phyloP scores from a whole-genome alignment of 2,113 vertebrate species.

The Pelecanus crispus region DNA sequence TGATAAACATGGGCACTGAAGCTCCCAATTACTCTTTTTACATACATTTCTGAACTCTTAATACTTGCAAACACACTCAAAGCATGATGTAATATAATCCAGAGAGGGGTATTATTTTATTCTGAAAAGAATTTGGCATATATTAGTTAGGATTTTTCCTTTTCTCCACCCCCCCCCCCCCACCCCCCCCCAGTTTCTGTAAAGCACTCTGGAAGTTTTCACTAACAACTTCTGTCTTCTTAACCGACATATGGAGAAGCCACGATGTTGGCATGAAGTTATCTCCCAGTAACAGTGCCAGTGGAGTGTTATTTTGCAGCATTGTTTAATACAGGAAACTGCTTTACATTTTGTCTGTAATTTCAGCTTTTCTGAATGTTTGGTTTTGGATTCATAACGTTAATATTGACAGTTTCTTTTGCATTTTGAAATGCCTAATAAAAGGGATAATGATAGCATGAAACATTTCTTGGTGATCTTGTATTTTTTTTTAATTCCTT shows the following conservation, averaged over 20 bases:
- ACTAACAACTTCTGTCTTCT: conserved; percentile 22
- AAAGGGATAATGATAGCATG: not conserved
- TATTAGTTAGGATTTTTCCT: not conserved
- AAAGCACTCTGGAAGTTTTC: conserved; percentile 44
- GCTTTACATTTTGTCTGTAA: conserved; percentile 31
- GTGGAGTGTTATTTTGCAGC: not conserved
- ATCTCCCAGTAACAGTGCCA: not conserved
- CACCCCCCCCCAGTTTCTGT: not conserved
- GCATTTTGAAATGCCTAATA: not conserved
- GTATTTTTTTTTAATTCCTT: not conserved
- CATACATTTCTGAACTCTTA: not conserved
- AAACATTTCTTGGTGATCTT: not conserved
- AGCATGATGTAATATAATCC: not conserved
- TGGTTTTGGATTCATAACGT: not conserved
- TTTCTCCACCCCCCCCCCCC: no score
- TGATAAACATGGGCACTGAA: not conserved
- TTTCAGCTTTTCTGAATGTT: conserved; percentile 35
- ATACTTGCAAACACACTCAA: not conserved
- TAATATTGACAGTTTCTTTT: conserved; percentile 30
- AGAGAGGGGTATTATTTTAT: not conserved
- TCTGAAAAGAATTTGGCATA: not conserved
- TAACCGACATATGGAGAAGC: conserved; percentile 41
- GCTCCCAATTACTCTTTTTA: not conserved
- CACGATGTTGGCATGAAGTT: conserved; percentile 34
- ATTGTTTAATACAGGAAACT: conserved; percentile 26